Evolutionary conservation across 2,797 vertebrate species (phyloP).

Genomic region (Chromis chromis): DNA sequence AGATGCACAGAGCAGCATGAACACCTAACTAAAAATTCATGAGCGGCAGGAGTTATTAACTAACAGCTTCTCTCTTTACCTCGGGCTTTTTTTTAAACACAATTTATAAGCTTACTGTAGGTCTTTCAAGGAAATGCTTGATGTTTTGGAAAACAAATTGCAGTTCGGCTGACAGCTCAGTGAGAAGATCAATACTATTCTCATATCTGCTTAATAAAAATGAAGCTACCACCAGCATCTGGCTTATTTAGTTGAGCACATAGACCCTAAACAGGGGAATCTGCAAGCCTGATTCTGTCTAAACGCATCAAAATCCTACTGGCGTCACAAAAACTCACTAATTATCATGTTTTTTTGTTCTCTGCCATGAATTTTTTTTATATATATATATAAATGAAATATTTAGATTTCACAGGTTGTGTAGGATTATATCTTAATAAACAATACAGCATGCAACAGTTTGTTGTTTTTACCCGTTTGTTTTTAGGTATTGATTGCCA

Average conservation of each 20-base stretch:
- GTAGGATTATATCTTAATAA: too few relatives aligned
- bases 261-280: too few relatives aligned
- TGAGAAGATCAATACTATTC: background rate
- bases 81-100: slow-evolving; percentile 3
- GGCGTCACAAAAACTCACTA: too few relatives aligned
- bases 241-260: background rate
- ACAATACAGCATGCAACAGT: too few relatives aligned
- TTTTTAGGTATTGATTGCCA: too few relatives aligned
- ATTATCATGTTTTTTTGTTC: too few relatives aligned
- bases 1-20: slow-evolving; percentile 62
- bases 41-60: slow-evolving; percentile 45
- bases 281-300: too few relatives aligned
- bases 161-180: background rate
- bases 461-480: too few relatives aligned
- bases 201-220: background rate
- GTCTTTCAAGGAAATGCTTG: background rate
- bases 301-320: too few relatives aligned
- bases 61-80: slow-evolving; percentile 24
- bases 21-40: slow-evolving; percentile 45
- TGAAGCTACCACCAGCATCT: background rate
- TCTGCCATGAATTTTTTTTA: too few relatives aligned
- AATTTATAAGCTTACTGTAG: background rate
- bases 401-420: too few relatives aligned
- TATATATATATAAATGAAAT: too few relatives aligned
- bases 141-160: background rate